phyloP scores from a whole-genome alignment of 2,113 vertebrate species.

The Mormoops blainvillei region DNA sequence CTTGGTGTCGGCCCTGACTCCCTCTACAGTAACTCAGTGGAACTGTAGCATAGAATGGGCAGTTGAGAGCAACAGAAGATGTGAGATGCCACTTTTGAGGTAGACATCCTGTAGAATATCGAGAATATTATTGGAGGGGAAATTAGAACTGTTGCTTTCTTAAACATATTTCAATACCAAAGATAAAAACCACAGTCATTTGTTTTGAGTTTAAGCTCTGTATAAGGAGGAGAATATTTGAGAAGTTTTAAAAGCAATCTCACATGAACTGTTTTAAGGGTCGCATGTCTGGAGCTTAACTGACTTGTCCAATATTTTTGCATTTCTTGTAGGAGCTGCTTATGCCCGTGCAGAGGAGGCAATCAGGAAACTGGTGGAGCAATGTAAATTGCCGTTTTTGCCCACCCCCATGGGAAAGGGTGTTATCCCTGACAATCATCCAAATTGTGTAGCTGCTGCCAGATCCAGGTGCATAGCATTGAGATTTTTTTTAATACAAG shows the following conservation, averaged over 20 bases:
- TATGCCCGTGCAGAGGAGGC: conserved; percentile 88
- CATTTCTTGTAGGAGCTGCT: conserved; percentile 87
- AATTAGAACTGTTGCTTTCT: neutral
- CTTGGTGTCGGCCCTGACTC: too few relatives aligned
- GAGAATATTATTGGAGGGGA: neutral
- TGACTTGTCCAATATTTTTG: conserved; percentile 20
- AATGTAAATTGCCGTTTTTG: conserved; percentile 89
- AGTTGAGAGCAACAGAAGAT: neutral
- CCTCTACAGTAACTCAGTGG: neutral
- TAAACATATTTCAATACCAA: neutral
- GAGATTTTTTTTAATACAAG: conserved; percentile 40
- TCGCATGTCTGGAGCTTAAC: neutral
- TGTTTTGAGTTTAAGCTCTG: neutral
- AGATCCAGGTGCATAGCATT: conserved; percentile 87
- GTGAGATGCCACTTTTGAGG: neutral
- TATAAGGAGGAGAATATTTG: neutral
- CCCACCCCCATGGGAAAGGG: conserved; percentile 98
- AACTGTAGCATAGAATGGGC: neutral
- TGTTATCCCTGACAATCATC: conserved; percentile 92
- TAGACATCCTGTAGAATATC: neutral
- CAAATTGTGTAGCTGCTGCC: conserved; percentile 91
- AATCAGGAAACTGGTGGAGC: conserved; percentile 87
- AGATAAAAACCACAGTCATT: neutral
- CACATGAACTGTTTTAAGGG: neutral
- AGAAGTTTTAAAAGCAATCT: neutral